These are phyloP conservation scores for Hirtodrosophila cameraria DNA, from an alignment of 2,888 invertebrate species.

Conservation along the genomic window DNA sequence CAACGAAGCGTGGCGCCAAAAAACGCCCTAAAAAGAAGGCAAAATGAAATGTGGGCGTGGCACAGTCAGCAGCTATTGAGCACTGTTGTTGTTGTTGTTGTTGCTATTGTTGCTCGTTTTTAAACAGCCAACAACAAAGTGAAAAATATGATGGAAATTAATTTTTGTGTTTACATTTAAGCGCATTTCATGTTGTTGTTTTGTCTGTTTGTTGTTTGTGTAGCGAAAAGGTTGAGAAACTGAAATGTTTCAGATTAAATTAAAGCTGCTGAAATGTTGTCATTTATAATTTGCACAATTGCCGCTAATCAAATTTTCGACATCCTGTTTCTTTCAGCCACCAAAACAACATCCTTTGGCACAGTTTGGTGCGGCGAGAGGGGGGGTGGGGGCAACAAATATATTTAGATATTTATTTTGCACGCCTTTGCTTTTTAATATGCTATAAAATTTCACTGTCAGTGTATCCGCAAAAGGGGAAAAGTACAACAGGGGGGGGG, in stretches of 20 bases:
- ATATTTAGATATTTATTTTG: slow-evolving; percentile 41
- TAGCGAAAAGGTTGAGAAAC: slow-evolving; percentile 61
- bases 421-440: slow-evolving; percentile 59
- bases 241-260: slow-evolving; percentile 71
- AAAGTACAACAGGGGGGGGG: neutral
- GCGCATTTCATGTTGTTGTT: slow-evolving; percentile 26
- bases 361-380: neutral
- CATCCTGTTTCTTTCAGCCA: slow-evolving; percentile 10
- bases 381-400: slow-evolving; percentile 5
- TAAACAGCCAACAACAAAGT: slow-evolving; percentile 53
- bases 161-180: slow-evolving; percentile 76
- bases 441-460: slow-evolving; percentile 65
- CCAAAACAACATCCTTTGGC: slow-evolving; percentile 2
- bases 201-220: slow-evolving; percentile 4
- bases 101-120: slow-evolving; percentile 29
- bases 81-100: slow-evolving; percentile 14
- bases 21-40: slow-evolving; percentile 35
- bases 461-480: neutral
- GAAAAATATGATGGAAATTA: slow-evolving; percentile 78
- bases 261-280: slow-evolving; percentile 77
- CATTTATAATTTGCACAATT: slow-evolving; percentile 78
- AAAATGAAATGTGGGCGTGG: slow-evolving; percentile 30
- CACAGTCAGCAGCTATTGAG: slow-evolving; percentile 31
- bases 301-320: slow-evolving; percentile 74
- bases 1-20: slow-evolving; percentile 67